A percentile compares a stretch with the other conserved stretches of the same genome.
Conservation (phyloP, 2,888 invertebrate species). For the Caenorhabditis sp. region DNA sequence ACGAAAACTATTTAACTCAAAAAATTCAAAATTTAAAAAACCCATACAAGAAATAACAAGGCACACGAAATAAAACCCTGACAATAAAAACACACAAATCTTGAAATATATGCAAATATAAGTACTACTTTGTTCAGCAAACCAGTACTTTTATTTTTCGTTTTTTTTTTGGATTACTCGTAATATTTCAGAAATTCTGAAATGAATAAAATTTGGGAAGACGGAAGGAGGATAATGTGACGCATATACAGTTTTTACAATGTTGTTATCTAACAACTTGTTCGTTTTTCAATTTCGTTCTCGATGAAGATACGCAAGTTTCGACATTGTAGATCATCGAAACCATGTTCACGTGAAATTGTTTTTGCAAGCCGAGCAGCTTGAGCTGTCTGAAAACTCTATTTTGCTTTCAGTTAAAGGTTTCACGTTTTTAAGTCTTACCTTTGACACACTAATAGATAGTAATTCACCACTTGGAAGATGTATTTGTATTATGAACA, state of each 20-base stretch:
- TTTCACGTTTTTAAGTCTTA: conserved; percentile 1
- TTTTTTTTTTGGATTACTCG: neutral
- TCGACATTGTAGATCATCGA: conserved; percentile 52
- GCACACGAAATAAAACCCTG: neutral
- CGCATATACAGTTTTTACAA: neutral
- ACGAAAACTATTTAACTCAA: neutral
- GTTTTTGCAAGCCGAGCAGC: conserved; percentile 50
- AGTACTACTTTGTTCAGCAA: too few species aligned
- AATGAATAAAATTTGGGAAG: neutral
- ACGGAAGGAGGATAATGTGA: neutral
- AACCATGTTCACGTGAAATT: conserved; percentile 41
- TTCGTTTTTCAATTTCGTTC: conserved; percentile 38
- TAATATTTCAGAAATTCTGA: neutral
- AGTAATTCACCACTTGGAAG: conserved; percentile 17
- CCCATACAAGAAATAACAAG: neutral
- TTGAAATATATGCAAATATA: neutral
- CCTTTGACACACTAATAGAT: conserved; percentile 17
- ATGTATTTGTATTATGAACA: conserved; percentile 11
- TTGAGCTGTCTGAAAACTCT: conserved; percentile 48
- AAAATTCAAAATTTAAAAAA: neutral
- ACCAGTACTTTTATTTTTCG: too few species aligned
- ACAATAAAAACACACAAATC: neutral
- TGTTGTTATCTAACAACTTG: neutral
- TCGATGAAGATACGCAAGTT: conserved; percentile 52
- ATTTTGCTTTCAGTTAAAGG: neutral